Conservation (phyloP, 2,888 invertebrate genomes). For the Watsonalla binaria region DNA sequence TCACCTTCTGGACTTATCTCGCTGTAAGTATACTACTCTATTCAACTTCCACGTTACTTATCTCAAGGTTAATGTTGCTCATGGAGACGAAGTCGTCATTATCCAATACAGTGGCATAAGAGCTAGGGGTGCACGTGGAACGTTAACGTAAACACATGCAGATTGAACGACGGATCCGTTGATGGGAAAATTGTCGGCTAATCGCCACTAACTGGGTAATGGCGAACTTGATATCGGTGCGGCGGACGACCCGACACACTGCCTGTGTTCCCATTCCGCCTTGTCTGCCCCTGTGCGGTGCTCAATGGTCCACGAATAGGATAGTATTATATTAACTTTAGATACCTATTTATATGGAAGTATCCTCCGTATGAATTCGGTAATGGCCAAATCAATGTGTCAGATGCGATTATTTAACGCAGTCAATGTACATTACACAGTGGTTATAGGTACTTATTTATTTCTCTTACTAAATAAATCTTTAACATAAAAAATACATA, state of each 20-base stretch:
- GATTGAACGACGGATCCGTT: slow-evolving; percentile 47
- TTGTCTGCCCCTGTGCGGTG: slow-evolving; percentile 12
- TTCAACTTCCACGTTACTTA: neutral
- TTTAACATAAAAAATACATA: too few species aligned
- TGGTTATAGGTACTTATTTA: too few species aligned
- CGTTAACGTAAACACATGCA: slow-evolving; percentile 41
- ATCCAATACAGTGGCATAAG: slow-evolving; percentile 15
- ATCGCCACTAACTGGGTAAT: slow-evolving; percentile 68
- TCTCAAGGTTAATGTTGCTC: neutral
- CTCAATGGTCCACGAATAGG: neutral
- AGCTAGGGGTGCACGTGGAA: slow-evolving; percentile 29
- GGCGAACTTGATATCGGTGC: slow-evolving; percentile 54
- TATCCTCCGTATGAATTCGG: too few species aligned
- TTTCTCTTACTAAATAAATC: too few species aligned
- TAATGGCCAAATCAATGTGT: too few species aligned
- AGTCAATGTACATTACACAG: too few species aligned
- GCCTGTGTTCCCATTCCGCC: slow-evolving; percentile 38
- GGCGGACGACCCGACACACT: slow-evolving; percentile 36
- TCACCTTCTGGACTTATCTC: slow-evolving; percentile 87
- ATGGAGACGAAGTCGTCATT: slow-evolving; percentile 9
- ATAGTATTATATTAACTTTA: too few species aligned
- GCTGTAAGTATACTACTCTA: slow-evolving; percentile 61
- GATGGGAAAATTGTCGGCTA: slow-evolving; percentile 66
- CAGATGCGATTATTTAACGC: too few species aligned
- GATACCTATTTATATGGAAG: too few species aligned